Conservation (phyloP, 2,113 vertebrate genomes). For the Illadopsis cleaveri region DNA sequence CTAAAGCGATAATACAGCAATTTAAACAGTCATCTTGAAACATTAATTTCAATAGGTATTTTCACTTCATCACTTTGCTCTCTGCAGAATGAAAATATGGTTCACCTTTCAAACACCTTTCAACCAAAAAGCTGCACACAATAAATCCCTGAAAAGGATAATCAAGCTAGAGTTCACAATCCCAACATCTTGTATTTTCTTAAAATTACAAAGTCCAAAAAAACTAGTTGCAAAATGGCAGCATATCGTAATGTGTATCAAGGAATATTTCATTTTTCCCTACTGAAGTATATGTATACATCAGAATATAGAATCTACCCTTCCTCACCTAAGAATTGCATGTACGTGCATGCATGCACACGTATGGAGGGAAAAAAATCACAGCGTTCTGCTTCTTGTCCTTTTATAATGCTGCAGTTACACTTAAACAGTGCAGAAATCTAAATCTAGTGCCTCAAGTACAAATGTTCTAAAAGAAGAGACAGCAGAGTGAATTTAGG, state of each 20-base stretch:
- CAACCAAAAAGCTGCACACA: constrained; percentile 22
- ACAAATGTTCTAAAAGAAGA: constrained; percentile 11
- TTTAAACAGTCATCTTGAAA: constrained; percentile 31
- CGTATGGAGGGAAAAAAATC: background rate
- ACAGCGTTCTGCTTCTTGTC: background rate
- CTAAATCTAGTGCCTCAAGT: background rate
- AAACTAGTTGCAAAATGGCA: constrained; percentile 49
- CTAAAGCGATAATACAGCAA: background rate
- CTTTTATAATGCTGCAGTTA: background rate
- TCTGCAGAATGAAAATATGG: constrained; percentile 20
- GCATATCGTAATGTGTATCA: constrained; percentile 19
- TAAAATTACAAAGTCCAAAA: constrained; percentile 31
- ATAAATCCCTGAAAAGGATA: constrained; percentile 45
- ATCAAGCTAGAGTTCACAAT: background rate
- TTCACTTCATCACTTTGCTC: constrained; percentile 13
- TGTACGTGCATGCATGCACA: background rate
- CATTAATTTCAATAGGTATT: background rate
- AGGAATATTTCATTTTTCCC: constrained; percentile 24
- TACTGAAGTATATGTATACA: background rate
- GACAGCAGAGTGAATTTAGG: background rate
- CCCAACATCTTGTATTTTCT: background rate
- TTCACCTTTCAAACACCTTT: background rate
- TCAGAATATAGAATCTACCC: background rate
- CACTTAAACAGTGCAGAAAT: background rate
- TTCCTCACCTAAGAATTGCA: background rate